phyloP scores from a whole-genome alignment of 2,113 vertebrate genomes.

The Microcebus tavaratra region DNA sequence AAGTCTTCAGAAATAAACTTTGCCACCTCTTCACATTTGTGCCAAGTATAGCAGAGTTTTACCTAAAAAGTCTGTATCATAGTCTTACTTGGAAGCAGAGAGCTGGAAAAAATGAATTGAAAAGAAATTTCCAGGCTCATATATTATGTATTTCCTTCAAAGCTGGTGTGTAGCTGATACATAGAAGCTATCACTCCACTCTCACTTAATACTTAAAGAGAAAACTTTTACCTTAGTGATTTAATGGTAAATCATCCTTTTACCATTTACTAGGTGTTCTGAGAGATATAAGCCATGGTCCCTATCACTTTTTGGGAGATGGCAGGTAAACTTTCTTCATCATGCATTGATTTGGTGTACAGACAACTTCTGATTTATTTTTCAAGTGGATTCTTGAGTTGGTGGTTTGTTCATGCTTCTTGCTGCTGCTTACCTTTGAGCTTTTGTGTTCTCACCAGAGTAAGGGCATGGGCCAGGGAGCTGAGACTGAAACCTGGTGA shows the following conservation, averaged over 20 bases:
- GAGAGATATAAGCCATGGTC: not conserved
- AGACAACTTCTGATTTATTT: not conserved
- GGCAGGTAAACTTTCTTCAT: not conserved
- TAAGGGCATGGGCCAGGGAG: accelerated
- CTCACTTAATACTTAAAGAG: not conserved
- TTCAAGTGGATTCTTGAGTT: not conserved
- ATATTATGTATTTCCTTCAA: not conserved
- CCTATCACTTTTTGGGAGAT: not conserved
- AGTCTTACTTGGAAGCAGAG: not conserved
- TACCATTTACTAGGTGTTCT: not conserved
- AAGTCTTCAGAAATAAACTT: not conserved
- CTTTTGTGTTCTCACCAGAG: not conserved
- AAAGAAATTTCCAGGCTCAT: not conserved
- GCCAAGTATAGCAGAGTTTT: not conserved
- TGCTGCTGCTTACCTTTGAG: not conserved
- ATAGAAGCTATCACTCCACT: not conserved
- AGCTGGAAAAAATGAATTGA: not conserved
- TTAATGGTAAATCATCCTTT: not conserved
- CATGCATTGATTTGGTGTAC: not conserved
- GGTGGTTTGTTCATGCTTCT: not conserved
- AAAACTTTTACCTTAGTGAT: not conserved
- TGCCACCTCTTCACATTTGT: not conserved
- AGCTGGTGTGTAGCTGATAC: not conserved
- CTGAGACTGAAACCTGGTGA: not conserved
- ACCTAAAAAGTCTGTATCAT: not conserved